Conservation (phyloP, 2,797 vertebrate species). For the Natrix natrix region DNA sequence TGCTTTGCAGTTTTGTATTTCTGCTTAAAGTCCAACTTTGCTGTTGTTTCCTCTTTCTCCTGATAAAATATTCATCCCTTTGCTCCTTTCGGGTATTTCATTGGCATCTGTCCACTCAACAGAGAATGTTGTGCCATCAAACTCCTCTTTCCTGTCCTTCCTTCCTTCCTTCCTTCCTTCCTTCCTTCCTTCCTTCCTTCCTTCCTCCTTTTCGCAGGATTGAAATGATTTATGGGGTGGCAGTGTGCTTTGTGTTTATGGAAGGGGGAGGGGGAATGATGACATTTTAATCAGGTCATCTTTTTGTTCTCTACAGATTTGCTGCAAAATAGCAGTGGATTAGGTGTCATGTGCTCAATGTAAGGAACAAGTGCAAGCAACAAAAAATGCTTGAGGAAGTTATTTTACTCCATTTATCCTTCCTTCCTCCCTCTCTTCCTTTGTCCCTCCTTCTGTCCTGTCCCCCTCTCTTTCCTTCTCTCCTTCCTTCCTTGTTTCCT, state of each 20-base stretch:
- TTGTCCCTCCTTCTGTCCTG: background rate
- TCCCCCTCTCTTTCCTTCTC: background rate
- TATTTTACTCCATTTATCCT: background rate
- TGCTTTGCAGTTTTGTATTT: constrained; percentile 60
- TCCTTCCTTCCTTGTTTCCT: background rate
- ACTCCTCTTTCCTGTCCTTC: background rate
- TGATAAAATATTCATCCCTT: constrained; percentile 53
- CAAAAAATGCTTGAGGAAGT: background rate
- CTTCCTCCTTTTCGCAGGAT: background rate
- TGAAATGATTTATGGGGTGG: constrained; percentile 39
- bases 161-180: background rate
- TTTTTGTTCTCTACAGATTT: background rate
- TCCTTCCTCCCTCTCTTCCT: background rate
- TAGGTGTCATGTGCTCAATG: background rate
- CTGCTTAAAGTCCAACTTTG: constrained; percentile 39
- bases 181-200: background rate
- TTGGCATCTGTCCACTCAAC: constrained; percentile 31
- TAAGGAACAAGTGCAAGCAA: background rate
- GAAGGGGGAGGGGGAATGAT: background rate
- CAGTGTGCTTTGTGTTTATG: constrained; percentile 17
- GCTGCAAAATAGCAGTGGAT: background rate
- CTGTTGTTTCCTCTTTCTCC: constrained; percentile 28
- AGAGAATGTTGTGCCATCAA: background rate
- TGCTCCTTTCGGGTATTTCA: constrained; percentile 40
- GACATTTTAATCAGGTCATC: background rate